Evolutionary conservation across 37 sponge, comb jelly and placozoan species (phyloP).

Genomic region (Geodia barretti): DNA sequence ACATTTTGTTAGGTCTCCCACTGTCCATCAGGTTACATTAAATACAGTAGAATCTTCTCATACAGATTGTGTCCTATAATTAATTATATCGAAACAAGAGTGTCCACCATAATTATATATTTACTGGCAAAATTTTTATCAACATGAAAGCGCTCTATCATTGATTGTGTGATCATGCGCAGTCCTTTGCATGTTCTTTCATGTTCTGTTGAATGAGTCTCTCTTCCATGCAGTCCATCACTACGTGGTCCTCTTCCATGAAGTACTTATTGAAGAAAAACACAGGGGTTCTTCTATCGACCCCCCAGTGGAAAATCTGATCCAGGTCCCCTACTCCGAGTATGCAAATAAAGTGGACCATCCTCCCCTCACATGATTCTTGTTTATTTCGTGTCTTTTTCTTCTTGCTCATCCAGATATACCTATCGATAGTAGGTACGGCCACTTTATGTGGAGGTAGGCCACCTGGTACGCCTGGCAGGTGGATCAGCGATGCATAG

Average conservation of each 20-base stretch:
- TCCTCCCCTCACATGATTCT: background rate
- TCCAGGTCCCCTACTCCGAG: background rate
- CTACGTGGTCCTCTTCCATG: slow-evolving; percentile 38
- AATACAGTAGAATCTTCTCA: no score
- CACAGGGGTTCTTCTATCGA: background rate
- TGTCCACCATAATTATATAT: no score
- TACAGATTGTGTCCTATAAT: no score
- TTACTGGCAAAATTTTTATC: no score
- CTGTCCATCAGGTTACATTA: no score
- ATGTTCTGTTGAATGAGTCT: slow-evolving; percentile 23
- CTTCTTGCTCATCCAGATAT: background rate
- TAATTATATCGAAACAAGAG: no score
- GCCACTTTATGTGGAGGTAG: background rate
- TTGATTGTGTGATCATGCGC: no score
- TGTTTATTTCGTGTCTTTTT: background rate
- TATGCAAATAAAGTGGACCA: slow-evolving; percentile 13
- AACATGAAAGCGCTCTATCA: no score
- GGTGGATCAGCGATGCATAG: background rate
- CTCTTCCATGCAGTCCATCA: slow-evolving; percentile 62
- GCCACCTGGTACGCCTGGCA: slow-evolving; percentile 8
- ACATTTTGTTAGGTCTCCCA: no score
- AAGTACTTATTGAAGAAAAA: slow-evolving; percentile 61
- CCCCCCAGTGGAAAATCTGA: background rate
- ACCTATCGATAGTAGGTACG: background rate
- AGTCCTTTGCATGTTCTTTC: slow-evolving; percentile 35